Evolutionary conservation across 2,113 vertebrate species (phyloP).

Genomic region (Blennius ocellaris): DNA sequence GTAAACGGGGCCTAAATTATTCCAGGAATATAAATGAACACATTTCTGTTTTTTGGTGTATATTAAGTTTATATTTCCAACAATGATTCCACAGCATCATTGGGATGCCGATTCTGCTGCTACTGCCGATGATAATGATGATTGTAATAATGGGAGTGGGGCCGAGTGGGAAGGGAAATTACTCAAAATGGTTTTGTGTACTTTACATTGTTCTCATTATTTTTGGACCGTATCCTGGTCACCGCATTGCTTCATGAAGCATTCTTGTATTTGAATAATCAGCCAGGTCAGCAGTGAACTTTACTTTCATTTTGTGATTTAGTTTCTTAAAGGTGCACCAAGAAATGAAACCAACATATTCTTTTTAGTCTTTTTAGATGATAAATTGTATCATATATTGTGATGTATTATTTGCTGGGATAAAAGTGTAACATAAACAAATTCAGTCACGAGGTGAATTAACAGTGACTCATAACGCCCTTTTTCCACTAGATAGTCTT

Average conservation of each 20-base stretch:
- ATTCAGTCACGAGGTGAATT: too few species aligned
- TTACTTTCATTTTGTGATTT: neutral
- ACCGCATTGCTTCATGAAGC: neutral
- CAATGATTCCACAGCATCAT: constrained; percentile 16
- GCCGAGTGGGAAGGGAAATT: constrained; percentile 24
- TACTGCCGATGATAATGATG: constrained; percentile 30
- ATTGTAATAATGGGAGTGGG: constrained; percentile 37
- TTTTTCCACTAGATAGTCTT: too few species aligned
- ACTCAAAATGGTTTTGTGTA: constrained; percentile 16
- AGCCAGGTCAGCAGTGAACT: neutral
- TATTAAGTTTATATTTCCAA: constrained; percentile 11
- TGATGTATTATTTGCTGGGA: too few species aligned
- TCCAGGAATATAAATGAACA: constrained; percentile 10
- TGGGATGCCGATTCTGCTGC: constrained; percentile 13
- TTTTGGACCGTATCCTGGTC: constrained; percentile 2
- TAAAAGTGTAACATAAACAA: too few species aligned
- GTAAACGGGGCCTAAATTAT: too few species aligned
- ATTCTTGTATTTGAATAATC: neutral
- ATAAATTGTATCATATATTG: too few species aligned
- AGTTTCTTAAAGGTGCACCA: neutral
- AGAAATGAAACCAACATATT: neutral
- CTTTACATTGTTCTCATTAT: constrained; percentile 18
- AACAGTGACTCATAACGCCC: too few species aligned
- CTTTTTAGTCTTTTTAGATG: too few species aligned
- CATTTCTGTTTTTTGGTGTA: neutral